Conservation (phyloP, 2,888 invertebrate species). For the Chirona hameri region DNA sequence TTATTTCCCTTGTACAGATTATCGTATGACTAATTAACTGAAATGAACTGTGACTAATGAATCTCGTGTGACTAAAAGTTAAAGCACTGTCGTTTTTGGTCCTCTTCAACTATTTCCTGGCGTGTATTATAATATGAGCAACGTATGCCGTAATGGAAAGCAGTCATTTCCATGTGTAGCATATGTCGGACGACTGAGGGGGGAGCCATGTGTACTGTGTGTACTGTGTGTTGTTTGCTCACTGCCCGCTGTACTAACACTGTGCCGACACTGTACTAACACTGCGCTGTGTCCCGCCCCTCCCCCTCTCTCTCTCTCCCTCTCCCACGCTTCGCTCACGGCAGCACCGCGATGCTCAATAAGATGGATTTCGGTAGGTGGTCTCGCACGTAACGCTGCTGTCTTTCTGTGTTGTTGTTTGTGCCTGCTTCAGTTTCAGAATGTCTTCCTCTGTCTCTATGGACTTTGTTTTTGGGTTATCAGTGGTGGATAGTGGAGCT, state of each 20-base stretch:
- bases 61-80: no score
- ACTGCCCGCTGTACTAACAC: not conserved
- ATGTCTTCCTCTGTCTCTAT: not conserved
- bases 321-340: not conserved
- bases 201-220: constrained; percentile 45
- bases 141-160: no score
- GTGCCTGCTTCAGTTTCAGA: not conserved
- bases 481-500: no score
- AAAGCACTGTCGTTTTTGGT: no score
- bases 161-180: no score
- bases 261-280: not conserved
- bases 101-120: no score
- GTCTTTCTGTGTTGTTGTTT: not conserved
- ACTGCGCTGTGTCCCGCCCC: not conserved
- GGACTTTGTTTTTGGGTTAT: not conserved
- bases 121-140: no score
- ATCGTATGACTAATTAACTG: no score
- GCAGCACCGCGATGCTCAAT: constrained; percentile 25
- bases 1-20: no score
- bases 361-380: not conserved
- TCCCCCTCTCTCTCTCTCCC: not conserved
- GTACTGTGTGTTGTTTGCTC: not conserved
- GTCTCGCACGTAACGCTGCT: not conserved
- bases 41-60: no score
- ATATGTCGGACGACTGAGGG: no score